Evolutionary conservation across 23 tunicate species (phyloP), one percentile per base, ranked within the genome.

Genomic region (Diplosoma virens): DNA sequence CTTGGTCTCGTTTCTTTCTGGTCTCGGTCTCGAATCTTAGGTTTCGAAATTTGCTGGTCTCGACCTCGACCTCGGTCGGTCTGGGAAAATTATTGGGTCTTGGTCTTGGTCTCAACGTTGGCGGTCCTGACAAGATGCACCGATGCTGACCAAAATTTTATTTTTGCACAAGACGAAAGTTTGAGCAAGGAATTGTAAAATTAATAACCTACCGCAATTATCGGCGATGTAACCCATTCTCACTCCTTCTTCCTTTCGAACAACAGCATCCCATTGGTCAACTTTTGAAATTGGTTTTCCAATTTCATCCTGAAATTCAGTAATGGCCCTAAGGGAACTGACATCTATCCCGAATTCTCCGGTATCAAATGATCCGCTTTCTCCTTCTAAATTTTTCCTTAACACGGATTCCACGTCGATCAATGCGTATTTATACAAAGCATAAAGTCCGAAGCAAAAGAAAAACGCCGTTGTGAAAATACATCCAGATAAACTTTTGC

Each of bases 321-420:
- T 35, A 2, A 36, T 29, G 3, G 30, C 24, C 35, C 85, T 32
- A 22, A 80, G 54, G 17, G 34, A 65, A 30, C 77, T 68, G 18
- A 80, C 85, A 71, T 80, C 85, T 32, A 80, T 80, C n/a, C 85
- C 85, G 67, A 47, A 80, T 25, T 80, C 77, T 55, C 67, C 85
- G 35, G 27, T 68, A 37, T 80, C 77, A 53, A 66, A 71, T 23
- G 30, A 1, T 26, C 45, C 66, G 26, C 27, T 31, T 1, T 22
- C 26, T 54, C 59, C 59, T 1, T 50, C 4, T 5, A 11, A 5
- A 52, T 65, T 47, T 47, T 79, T 47, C 33, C 33, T 29, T 20
- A 80, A 41, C 34, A 80, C 85, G 31, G 74, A 54, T 5, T 80
- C 85, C 18, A 37, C 66, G 68, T 80, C 75, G 24, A 80, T 80